Evolutionary conservation across 1,140 invertebrate genomes (phyloP), one percentile per base, ranked within the genome.

Genomic region (Bombus affinis): DNA sequence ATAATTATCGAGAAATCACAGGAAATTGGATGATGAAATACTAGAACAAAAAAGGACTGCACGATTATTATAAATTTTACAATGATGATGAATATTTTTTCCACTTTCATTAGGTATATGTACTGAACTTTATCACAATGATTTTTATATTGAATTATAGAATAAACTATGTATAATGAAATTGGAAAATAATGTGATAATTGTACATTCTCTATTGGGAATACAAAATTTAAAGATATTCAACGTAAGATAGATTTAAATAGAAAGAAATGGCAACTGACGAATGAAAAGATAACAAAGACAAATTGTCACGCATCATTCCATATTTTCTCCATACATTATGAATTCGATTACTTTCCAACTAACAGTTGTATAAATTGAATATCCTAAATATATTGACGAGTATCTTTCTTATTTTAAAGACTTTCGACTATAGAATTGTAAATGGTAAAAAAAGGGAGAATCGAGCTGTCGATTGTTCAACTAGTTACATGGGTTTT

Each of bases 391-490:
- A 3, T 78, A 76, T n/a, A 84, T 25, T 12, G 53, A 66, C 32
- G 47, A n/a, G 42, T 84, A 65, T 18, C 22, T 42, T 44, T 32
- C 12, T 70, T 57, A 57, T 5, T 42, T 57, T 28, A 28, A 62
- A 28, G 53, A 42, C 22, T 59, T 47, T 72, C 32, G 28, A n/a
- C 25, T 42, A 39, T 62, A 44, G n/a, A 59, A n/a, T 10, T 10
- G 10, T 62, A 47, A 71, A 71, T 53, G 18, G 42, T 72, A 72
- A 22, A 68, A 68, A 72, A 72, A 44, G 28, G 75, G 76, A 44
- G 13, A 62, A 79, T 72, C 66, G 39, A 44, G 75, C 66, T 79
- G 76, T 79, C 53, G 53, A 79, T 59, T 28, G 76, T 84, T 79
- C 83, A 79, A 22, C 32, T 15, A 62, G 53, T 78, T 70, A 78